A percentile compares a stretch with the other conserved stretches of the same genome.
phyloP scores from a whole-genome alignment of 2,888 invertebrate genomes.

The Heteromurus nitidus region DNA sequence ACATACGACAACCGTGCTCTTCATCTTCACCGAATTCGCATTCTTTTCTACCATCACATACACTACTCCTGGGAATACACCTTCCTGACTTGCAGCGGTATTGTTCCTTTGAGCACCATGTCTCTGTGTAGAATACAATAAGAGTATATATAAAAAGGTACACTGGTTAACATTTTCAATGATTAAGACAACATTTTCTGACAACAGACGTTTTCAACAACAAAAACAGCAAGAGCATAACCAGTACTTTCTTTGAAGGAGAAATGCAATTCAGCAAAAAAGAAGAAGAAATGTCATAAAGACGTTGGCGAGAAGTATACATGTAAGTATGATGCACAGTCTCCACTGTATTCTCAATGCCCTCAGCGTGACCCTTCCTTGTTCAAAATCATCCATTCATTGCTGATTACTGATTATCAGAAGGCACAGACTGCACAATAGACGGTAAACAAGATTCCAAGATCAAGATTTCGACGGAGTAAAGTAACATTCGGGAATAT shows the following conservation, averaged over 20 bases:
- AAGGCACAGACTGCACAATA: slow-evolving; percentile 14
- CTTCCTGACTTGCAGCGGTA: slow-evolving; percentile 74
- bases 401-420: slow-evolving; percentile 4
- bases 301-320: no score
- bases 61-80: slow-evolving; percentile 73
- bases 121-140: slow-evolving; percentile 12
- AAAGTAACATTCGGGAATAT: no score
- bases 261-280: no score
- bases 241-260: no score
- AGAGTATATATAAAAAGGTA: not conserved
- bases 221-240: not conserved
- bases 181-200: slow-evolving; percentile 27
- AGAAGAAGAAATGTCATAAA: no score
- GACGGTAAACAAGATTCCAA: slow-evolving; percentile 26
- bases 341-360: not conserved
- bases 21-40: slow-evolving; percentile 70
- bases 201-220: not conserved
- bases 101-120: slow-evolving; percentile 37
- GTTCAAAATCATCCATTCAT: slow-evolving; percentile 32
- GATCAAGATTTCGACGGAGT: slow-evolving; percentile 12
- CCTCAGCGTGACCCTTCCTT: slow-evolving; percentile 27
- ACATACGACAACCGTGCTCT: slow-evolving; percentile 54
- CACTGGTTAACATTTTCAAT: slow-evolving; percentile 16
- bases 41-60: slow-evolving; percentile 74
- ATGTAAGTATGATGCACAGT: not conserved